phyloP scores from a whole-genome alignment of 2,113 vertebrate species.

The Lepisosteus osseus region DNA sequence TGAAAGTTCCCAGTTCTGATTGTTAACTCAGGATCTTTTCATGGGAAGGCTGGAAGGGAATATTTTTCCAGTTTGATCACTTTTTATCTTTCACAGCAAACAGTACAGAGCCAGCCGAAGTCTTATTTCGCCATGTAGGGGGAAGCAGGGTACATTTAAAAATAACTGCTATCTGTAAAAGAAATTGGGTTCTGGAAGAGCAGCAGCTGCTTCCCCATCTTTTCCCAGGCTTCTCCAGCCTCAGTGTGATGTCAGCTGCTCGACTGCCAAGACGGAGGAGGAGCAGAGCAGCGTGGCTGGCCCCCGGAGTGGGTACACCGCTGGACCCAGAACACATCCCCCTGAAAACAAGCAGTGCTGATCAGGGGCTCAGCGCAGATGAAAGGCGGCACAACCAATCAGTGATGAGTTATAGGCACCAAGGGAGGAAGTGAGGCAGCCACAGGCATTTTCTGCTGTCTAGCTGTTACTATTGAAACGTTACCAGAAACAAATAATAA shows the following conservation, averaged over 20 bases:
- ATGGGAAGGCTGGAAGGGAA: background rate
- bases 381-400: slow-evolving; percentile 55
- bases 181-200: background rate
- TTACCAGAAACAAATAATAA: slow-evolving; percentile 45
- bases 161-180: slow-evolving; percentile 21
- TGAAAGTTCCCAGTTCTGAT: background rate
- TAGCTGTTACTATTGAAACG: slow-evolving; percentile 51
- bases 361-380: slow-evolving; percentile 48
- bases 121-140: background rate
- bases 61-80: background rate
- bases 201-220: slow-evolving; percentile 17
- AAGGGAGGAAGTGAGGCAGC: slow-evolving; percentile 57
- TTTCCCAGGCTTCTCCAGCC: slow-evolving; percentile 25
- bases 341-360: slow-evolving; percentile 34
- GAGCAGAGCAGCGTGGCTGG: slow-evolving; percentile 16
- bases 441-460: slow-evolving; percentile 52
- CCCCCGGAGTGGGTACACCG: slow-evolving; percentile 22
- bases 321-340: slow-evolving; percentile 44
- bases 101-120: too few relatives aligned
- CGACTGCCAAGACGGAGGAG: slow-evolving; percentile 29
- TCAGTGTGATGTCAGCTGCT: slow-evolving; percentile 37
- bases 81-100: too few relatives aligned
- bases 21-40: background rate
- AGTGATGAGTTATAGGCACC: slow-evolving; percentile 58
- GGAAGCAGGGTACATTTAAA: slow-evolving; percentile 8